Conservation (phyloP, 2,888 invertebrate genomes). For the Mechanitis mazaeus region DNA sequence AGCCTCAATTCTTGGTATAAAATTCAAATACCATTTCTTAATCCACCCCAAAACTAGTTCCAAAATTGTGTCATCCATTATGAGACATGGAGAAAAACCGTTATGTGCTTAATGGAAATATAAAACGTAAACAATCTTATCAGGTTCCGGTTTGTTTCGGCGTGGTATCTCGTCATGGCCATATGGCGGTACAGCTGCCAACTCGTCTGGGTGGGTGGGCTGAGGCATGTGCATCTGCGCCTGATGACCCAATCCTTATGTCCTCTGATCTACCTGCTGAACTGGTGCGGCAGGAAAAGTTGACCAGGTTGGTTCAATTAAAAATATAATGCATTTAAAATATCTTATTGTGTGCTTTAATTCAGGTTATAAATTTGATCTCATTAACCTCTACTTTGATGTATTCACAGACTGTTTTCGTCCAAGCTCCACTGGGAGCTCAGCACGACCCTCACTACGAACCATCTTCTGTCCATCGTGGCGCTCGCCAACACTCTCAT, state of each 20-base stretch:
- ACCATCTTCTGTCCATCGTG: slow-evolving; percentile 95
- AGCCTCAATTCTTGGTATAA: no score
- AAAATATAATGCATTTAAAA: no score
- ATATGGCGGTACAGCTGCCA: slow-evolving; percentile 95
- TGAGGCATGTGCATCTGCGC: slow-evolving; percentile 48
- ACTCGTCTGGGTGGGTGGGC: slow-evolving; percentile 83
- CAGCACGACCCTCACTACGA: slow-evolving; percentile 95
- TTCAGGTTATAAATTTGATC: no score
- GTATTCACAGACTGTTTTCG: slow-evolving; percentile 80
- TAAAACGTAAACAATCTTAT: neutral
- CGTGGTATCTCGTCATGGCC: slow-evolving; percentile 95
- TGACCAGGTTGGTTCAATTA: slow-evolving; percentile 73
- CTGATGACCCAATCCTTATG: slow-evolving; percentile 57
- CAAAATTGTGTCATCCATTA: no score
- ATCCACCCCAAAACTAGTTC: no score
- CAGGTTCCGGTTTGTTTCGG: slow-evolving; percentile 95
- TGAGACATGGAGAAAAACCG: no score
- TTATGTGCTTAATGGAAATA: no score
- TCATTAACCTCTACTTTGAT: neutral
- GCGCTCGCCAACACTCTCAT: slow-evolving; percentile 97
- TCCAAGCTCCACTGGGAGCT: slow-evolving; percentile 96
- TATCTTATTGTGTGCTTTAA: no score
- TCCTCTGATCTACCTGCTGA: slow-evolving; percentile 81
- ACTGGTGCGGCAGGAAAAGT: slow-evolving; percentile 83
- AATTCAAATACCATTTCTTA: no score